Base-by-base conservation (phyloP, 2,888 invertebrate genomes). In the Cotesia congregata region DNA sequence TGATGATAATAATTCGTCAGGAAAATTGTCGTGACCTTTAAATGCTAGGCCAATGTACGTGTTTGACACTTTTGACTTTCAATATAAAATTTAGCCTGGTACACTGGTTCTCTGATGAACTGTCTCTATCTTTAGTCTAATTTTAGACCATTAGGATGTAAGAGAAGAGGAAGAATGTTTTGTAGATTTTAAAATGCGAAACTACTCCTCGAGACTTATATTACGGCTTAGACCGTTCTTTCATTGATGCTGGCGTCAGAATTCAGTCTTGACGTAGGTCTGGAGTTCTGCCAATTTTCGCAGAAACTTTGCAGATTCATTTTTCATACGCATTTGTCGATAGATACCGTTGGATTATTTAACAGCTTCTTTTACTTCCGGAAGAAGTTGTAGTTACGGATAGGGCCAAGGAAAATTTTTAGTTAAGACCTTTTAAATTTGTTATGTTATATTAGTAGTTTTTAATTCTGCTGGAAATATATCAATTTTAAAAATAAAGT, bases 241-340 rank as follows among this genome's bases (percentile, higher is more conserved):
- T 85, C 87, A 87, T 86, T 87, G 87, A 87, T 86, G 85, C 85
- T 86, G 83, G 84, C 86, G 86, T 87, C 86, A 86, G 85, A 85
- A 82, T 67, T 82, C 78, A 80, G 82, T 82, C 83, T 86, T 87
- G 87, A 86, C 87, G 85, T 85, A 83, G 83, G 67, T 81, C 83
- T 86, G 86, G 85, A 84, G 60, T 74, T 7, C n/a, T 62, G 86
- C 87, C 87, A 87, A 30, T 30, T 30, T n/a, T 30, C 12, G 65
- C 30, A 65, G 38, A 74, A 83, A 79, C 67, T 69, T 39, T 40
- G 41, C 30, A 62, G 41, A 59, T 59, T 62, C 41, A 64, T 69
- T 62, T 69, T 74, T 74, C 20, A 30, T 3, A 30, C 30, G 30
- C 30, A 30, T 30, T 30, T 30, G 30, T 30, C 30, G 30, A 30